A percentile compares a stretch with the other conserved stretches of the same genome.
phyloP scores from a whole-genome alignment of 2,888 invertebrate species.

The Acrocera orbiculus region DNA sequence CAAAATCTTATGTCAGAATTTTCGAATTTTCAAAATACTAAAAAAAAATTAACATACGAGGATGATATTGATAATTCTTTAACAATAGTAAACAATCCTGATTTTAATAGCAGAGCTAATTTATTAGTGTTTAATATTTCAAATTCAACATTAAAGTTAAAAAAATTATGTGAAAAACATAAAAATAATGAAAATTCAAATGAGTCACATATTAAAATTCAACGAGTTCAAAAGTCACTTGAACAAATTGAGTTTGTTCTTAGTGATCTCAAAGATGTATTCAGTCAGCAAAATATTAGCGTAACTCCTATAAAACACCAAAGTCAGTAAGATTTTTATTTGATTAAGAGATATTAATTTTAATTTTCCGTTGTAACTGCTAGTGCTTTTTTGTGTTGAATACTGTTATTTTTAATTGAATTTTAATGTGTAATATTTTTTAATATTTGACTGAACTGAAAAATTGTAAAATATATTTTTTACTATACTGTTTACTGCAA shows the following conservation, averaged over 20 bases:
- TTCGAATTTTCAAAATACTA: slow-evolving; percentile 15
- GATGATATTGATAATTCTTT: slow-evolving; percentile 10
- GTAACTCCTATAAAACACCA: slow-evolving; percentile 20
- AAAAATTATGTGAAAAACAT: slow-evolving; percentile 19
- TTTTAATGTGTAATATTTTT: too few relatives aligned
- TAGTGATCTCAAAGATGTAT: slow-evolving; percentile 18
- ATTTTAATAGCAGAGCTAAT: too few relatives aligned
- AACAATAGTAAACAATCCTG: background rate
- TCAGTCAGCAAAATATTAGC: slow-evolving; percentile 14
- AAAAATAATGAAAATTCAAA: slow-evolving; percentile 12
- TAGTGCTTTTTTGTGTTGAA: too few relatives aligned
- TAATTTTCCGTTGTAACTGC: too few relatives aligned
- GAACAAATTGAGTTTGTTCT: slow-evolving; percentile 19
- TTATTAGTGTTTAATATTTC: too few relatives aligned
- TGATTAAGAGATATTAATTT: too few relatives aligned
- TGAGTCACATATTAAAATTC: slow-evolving; percentile 10
- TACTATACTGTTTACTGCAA: too few relatives aligned
- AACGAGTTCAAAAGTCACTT: slow-evolving; percentile 19
- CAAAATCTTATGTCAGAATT: background rate
- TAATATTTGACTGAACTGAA: too few relatives aligned
- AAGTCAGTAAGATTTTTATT: slow-evolving; percentile 27
- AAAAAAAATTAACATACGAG: slow-evolving; percentile 22
- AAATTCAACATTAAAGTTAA: slow-evolving; percentile 19
- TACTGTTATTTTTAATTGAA: too few relatives aligned
- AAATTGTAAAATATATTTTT: too few relatives aligned